A percentile compares a stretch with the other conserved stretches of the same genome.
phyloP scores from a whole-genome alignment of 1,140 invertebrate genomes.

The Atta cephalotes region DNA sequence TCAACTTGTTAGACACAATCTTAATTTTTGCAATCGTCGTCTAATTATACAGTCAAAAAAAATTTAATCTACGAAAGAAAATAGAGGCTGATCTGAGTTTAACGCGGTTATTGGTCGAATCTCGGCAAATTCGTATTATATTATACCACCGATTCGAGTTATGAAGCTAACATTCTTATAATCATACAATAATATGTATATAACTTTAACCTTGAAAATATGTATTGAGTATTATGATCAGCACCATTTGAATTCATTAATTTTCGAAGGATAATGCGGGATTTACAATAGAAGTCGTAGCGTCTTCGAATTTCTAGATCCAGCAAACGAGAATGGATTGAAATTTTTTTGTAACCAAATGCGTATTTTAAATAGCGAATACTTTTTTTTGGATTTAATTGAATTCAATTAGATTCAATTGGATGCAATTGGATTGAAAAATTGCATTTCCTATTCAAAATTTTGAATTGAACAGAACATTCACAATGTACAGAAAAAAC shows the following conservation, averaged over 20 bases:
- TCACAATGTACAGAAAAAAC: too few relatives aligned
- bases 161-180: neutral
- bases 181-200: neutral
- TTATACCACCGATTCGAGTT: neutral
- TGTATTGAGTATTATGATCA: neutral
- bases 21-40: constrained; percentile 58
- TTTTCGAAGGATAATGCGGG: too few relatives aligned
- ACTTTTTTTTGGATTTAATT: too few relatives aligned
- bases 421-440: too few relatives aligned
- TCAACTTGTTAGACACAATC: constrained; percentile 52
- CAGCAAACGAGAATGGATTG: too few relatives aligned
- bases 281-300: too few relatives aligned
- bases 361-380: too few relatives aligned
- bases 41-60: constrained; percentile 11
- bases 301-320: too few relatives aligned
- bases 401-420: too few relatives aligned
- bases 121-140: neutral
- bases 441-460: too few relatives aligned
- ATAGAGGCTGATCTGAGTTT: neutral
- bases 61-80: neutral
- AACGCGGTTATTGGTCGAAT: neutral
- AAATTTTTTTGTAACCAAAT: too few relatives aligned
- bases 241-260: neutral
- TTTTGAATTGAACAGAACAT: too few relatives aligned
- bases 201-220: constrained; percentile 2